Base-by-base conservation (phyloP, 1,140 invertebrate species). In the Drosophila nasuta region DNA sequence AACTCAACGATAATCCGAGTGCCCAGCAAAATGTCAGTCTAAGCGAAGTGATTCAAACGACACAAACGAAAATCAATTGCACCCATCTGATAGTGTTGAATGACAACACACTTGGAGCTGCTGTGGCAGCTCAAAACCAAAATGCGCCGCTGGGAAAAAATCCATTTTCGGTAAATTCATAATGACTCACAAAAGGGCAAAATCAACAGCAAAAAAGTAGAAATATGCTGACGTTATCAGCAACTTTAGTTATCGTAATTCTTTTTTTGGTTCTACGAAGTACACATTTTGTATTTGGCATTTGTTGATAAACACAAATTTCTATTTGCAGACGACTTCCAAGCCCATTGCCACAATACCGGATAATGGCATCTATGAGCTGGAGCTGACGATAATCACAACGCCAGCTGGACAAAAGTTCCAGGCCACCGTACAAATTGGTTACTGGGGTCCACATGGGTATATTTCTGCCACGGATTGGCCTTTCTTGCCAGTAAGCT, bases 381-480 rank as follows among this genome's bases (percentile, higher is more conserved):
- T 95, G 33, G 92, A 92, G 28, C 74, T 95, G 17, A 80, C 81
- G 20, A 91, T 94, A 11, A 17, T 68, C 5, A 62, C 85, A 4
- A 62, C 33, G 5, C 77, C 82, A 5, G 51, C 81, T 0, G 64
- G 38, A 6, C 59, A 70, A 1, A 67, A 77, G 11, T 95, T 94
- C 81, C 92, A 81, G 57, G 93, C 95, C 7, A 80, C 91, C 41
- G 94, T 96, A 6, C 93, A 95, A 48, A 93, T 96, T 62, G 94
- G 95, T 90, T 95, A 96, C 93, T 93, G 94, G 77, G 94, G 94
- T 28, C 91, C 93, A 11, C 93, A 96, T 93, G 96, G 96, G 3
- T 97, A 95, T 92, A 93, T 97, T 33, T 96, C 96, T 33, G 96
- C 96, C 25, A 94, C 94, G 6, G 96, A 97, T 86, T 96, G 95